Conservation (phyloP, 2,113 vertebrate species). For the Elachura formosa region DNA sequence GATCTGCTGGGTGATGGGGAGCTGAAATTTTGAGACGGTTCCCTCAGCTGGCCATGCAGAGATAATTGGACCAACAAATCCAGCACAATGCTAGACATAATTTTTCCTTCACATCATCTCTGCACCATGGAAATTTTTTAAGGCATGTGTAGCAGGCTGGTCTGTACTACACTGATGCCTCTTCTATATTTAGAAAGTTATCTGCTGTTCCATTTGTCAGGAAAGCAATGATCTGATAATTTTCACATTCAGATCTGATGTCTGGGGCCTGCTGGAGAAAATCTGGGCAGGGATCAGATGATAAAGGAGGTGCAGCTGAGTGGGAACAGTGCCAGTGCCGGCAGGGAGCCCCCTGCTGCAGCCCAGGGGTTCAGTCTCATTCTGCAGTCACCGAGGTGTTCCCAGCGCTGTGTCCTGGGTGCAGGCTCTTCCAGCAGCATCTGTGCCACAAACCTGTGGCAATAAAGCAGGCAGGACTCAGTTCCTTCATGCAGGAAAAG, state of each 20-base stretch:
- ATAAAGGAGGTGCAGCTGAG: not conserved
- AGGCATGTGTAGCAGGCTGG: not conserved
- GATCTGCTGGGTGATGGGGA: not conserved
- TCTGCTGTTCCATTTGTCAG: not conserved
- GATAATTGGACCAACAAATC: not conserved
- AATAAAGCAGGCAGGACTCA: not conserved
- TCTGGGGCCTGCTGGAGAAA: not conserved
- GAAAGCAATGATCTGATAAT: not conserved
- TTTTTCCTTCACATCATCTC: not conserved
- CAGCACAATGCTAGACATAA: not conserved
- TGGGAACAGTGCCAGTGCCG: not conserved
- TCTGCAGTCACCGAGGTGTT: too few species aligned
- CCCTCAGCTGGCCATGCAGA: not conserved
- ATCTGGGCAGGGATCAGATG: not conserved
- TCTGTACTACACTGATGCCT: not conserved
- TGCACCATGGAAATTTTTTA: not conserved
- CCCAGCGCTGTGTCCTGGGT: too few species aligned
- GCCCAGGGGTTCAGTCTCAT: not conserved
- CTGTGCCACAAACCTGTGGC: not conserved
- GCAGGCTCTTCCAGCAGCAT: fast-evolving
- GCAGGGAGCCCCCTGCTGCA: too few species aligned
- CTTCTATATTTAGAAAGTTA: not conserved
- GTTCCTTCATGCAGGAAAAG: not conserved
- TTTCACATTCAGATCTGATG: not conserved
- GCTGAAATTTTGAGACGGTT: not conserved